A percentile compares a stretch with the other conserved stretches of the same genome.
These are phyloP conservation scores for Cataglyphis cursor DNA, from an alignment of 2,888 invertebrate species.

Conservation along the genomic window DNA sequence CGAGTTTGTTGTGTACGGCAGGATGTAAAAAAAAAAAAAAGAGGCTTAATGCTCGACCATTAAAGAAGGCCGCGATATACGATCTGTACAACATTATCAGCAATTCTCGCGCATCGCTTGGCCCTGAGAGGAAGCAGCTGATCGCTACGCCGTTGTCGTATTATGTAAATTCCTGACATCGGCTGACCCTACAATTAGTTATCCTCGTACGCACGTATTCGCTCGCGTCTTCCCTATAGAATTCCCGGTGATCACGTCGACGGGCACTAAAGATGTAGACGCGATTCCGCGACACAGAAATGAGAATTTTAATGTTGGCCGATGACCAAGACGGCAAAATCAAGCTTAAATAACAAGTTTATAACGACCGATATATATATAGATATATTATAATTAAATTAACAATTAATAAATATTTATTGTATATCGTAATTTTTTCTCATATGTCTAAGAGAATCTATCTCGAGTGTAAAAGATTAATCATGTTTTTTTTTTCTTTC, in stretches of 20 bases:
- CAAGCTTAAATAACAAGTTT: conserved; percentile 31
- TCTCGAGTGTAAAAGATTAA: neutral
- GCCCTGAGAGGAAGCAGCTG: conserved; percentile 61
- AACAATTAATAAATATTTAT: neutral
- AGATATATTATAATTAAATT: neutral
- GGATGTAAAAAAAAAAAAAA: conserved; percentile 41
- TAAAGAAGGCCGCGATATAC: conserved; percentile 71
- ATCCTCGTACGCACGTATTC: conserved; percentile 70
- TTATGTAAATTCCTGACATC: conserved; percentile 77
- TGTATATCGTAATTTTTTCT: neutral
- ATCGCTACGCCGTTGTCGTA: conserved; percentile 76
- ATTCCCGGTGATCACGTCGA: conserved; percentile 64
- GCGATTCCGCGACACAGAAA: conserved; percentile 42
- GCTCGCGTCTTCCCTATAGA: conserved; percentile 62
- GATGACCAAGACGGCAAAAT: conserved; percentile 22
- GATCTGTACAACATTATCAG: conserved; percentile 74
- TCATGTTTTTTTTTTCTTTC: neutral
- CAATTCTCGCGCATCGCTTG: conserved; percentile 64
- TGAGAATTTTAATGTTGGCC: conserved; percentile 36
- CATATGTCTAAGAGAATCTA: neutral
- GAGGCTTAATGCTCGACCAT: conserved; percentile 68
- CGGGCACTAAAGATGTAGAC: conserved; percentile 10
- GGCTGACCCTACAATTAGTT: conserved; percentile 76
- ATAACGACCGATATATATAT: neutral
- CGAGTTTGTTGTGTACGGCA: neutral